Evolutionary conservation across 2,888 invertebrate species (phyloP), one percentile per base, ranked within the genome.

Genomic region (Pollenia griseotomentosa): DNA sequence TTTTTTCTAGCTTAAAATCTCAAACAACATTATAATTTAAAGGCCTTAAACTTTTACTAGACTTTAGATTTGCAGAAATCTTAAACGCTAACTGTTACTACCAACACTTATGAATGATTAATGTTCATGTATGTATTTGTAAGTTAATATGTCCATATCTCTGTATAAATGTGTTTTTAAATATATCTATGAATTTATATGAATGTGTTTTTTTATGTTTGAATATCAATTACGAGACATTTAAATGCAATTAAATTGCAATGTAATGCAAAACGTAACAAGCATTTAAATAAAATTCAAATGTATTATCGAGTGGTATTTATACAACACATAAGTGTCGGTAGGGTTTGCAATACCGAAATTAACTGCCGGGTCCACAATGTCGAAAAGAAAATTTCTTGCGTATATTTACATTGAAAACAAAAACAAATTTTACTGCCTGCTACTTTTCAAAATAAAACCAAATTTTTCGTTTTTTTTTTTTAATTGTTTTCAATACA

Each of bases 191-290:
- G 53, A 51, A 59, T 81, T 53, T 44, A 44, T 80, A 16, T 57
- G 81, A 53, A 42, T 71, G 74, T 63, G 59, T 46, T 63, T 75
- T 68, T 42, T 80, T 84, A 82, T 84, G 84, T 87, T 87, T 51
- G 81, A 84, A 87, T 87, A 87, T 87, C 87, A 87, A 87, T 87
- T 87, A 87, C 87, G 68, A 81, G 84, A 87, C 87, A 84, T 87
- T 84, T 87, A 84, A 84, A 84, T 82, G 87, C 87, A 87, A 87
- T 87, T 82, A 87, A 87, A 87, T 82, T 87, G 77, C 84, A 81
- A 78, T 87, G 84, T 87, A 87, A 87, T 87, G 84, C 87, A 87
- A 87, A 87, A 84, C 87, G 84, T 87, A 84, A 87, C 87, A 87
- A 82, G 73, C 81, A 78, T 84, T 87, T 84, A 87, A 82, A 81